Conservation (phyloP, 2,113 vertebrate species). For the Forbesichthys papilliferus region DNA sequence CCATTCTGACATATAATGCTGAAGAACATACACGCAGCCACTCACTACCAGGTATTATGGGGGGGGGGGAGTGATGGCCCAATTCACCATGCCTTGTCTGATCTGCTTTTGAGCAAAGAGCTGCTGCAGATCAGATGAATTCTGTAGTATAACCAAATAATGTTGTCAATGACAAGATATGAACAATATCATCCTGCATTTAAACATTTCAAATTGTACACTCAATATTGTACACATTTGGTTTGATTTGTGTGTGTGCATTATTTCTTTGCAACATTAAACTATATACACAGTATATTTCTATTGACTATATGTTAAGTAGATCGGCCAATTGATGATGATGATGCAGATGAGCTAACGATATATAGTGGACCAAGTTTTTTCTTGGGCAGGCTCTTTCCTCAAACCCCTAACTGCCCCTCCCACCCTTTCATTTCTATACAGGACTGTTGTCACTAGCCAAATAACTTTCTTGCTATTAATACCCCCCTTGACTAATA, state of each 20-base stretch:
- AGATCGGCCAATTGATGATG: no score
- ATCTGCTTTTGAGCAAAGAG: background rate
- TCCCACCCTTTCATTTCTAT: background rate
- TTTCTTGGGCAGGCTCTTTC: no score
- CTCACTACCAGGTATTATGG: no score
- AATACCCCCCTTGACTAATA: conserved; percentile 41
- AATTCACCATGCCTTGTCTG: conserved; percentile 15
- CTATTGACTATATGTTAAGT: background rate
- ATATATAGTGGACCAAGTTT: no score
- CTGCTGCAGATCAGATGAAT: background rate
- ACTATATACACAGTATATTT: background rate
- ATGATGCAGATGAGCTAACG: no score
- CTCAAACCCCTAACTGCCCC: no score
- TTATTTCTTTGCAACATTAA: background rate
- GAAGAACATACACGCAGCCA: conserved; percentile 7
- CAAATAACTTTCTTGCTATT: background rate
- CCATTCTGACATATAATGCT: conserved; percentile 11
- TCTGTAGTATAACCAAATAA: background rate
- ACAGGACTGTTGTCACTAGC: background rate
- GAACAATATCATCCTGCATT: no score
- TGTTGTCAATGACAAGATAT: no score
- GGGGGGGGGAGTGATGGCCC: no score
- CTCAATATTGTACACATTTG: background rate
- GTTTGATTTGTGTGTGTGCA: conserved; percentile 7
- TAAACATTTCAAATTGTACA: no score